phyloP scores from a whole-genome alignment of 37 sponge, comb jelly and placozoan species.

The Crambe crambe region DNA sequence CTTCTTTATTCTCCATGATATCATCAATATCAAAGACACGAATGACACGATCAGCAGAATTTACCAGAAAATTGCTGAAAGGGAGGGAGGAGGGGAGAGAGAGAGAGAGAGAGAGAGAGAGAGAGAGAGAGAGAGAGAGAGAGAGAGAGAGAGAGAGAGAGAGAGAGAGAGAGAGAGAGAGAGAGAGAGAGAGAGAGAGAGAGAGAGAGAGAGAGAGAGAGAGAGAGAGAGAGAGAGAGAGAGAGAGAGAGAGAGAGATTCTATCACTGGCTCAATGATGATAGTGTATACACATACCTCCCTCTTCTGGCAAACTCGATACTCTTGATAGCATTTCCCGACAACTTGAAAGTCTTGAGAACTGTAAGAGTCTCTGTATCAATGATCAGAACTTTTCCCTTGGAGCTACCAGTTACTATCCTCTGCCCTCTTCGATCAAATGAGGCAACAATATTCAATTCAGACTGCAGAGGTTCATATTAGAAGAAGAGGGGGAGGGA shows the following conservation, averaged over 20 bases:
- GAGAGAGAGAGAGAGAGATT: constrained; percentile 34
- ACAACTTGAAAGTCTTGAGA: constrained; percentile 37
- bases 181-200: constrained; percentile 20
- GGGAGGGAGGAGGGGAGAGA: constrained; percentile 12
- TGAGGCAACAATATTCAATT: constrained; percentile 86
- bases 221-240: constrained; percentile 28
- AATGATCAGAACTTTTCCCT: constrained; percentile 85
- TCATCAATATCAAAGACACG: constrained; percentile 88
- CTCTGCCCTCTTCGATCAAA: constrained; percentile 87
- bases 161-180: constrained; percentile 29
- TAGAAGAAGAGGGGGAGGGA: too few species aligned
- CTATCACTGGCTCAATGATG: too few species aligned
- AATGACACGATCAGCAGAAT: constrained; percentile 91
- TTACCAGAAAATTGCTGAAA: constrained; percentile 84
- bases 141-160: constrained; percentile 34
- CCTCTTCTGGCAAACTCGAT: constrained; percentile 94
- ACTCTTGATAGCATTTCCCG: constrained; percentile 74
- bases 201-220: constrained; percentile 33
- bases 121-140: constrained; percentile 34
- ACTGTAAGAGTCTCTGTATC: constrained; percentile 52
- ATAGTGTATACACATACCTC: constrained; percentile 32
- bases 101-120: constrained; percentile 19
- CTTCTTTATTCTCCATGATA: constrained; percentile 39
- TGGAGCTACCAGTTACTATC: constrained; percentile 88
- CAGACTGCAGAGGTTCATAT: constrained; percentile 79